A percentile compares a stretch with the other conserved stretches of the same genome.
These are phyloP conservation scores for Colletes collaris DNA, from an alignment of 2,888 invertebrate genomes.

Conservation along the genomic window DNA sequence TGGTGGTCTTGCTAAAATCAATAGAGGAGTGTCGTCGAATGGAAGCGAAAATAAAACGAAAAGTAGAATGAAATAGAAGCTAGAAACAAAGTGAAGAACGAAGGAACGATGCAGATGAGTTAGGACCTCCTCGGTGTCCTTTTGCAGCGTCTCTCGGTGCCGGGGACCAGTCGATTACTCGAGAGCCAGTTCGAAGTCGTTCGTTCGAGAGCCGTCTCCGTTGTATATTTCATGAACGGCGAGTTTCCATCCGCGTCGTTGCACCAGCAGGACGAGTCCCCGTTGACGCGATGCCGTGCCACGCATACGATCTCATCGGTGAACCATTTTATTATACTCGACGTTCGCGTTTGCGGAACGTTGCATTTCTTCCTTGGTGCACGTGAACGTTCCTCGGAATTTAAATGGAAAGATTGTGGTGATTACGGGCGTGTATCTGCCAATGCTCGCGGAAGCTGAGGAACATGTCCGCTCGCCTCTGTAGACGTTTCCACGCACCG, in stretches of 20 bases:
- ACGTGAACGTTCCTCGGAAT: not conserved
- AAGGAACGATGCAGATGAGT: slow-evolving; percentile 11
- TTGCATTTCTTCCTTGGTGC: slow-evolving; percentile 4
- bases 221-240: slow-evolving; percentile 64
- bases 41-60: too few relatives aligned
- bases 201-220: slow-evolving; percentile 31
- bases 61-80: too few relatives aligned
- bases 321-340: slow-evolving; percentile 36
- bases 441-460: too few relatives aligned
- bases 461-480: too few relatives aligned
- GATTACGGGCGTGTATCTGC: too few relatives aligned
- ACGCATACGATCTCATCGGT: slow-evolving; percentile 26
- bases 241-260: slow-evolving; percentile 53
- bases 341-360: slow-evolving; percentile 32
- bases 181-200: slow-evolving; percentile 34
- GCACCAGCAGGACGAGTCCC: slow-evolving; percentile 7
- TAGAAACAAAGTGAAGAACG: too few relatives aligned
- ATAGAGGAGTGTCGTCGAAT: too few relatives aligned
- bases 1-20: too few relatives aligned
- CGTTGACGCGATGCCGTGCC: slow-evolving; percentile 11
- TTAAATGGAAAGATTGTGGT: not conserved
- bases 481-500: too few relatives aligned
- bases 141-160: slow-evolving; percentile 7
- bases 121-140: slow-evolving; percentile 7
- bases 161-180: slow-evolving; percentile 16